Evolutionary conservation across 2,888 invertebrate genomes (phyloP).

Genomic region (Lumbricus terrestris): DNA sequence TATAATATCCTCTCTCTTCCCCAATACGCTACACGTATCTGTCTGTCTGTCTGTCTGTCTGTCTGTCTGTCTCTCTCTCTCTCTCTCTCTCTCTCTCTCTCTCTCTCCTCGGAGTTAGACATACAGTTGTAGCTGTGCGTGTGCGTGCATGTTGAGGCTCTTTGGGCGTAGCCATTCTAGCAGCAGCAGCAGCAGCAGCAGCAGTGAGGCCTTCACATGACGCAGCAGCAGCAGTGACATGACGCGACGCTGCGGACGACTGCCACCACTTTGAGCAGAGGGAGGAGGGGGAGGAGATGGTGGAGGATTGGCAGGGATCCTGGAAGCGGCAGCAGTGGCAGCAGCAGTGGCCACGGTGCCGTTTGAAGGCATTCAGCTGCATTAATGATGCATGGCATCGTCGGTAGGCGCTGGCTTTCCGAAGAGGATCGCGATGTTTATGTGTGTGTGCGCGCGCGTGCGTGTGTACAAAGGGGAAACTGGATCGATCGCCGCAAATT

Average conservation of each 20-base stretch:
- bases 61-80: too few relatives aligned
- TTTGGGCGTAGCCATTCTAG: background rate
- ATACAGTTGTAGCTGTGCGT: background rate
- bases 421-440: background rate
- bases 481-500: background rate
- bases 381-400: slow-evolving; percentile 12
- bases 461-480: background rate
- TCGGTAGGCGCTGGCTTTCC: background rate
- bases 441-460: background rate
- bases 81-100: too few relatives aligned
- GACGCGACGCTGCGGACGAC: background rate
- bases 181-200: background rate
- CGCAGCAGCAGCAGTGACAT: background rate
- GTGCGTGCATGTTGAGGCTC: background rate
- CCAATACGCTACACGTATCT: too few relatives aligned
- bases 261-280: background rate
- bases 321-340: background rate
- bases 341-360: background rate
- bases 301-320: background rate
- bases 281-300: background rate
- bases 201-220: background rate
- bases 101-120: background rate
- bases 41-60: too few relatives aligned
- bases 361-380: background rate
- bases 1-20: too few relatives aligned